phyloP scores from a whole-genome alignment of 2,113 vertebrate species.

The Maccullochella peelii region DNA sequence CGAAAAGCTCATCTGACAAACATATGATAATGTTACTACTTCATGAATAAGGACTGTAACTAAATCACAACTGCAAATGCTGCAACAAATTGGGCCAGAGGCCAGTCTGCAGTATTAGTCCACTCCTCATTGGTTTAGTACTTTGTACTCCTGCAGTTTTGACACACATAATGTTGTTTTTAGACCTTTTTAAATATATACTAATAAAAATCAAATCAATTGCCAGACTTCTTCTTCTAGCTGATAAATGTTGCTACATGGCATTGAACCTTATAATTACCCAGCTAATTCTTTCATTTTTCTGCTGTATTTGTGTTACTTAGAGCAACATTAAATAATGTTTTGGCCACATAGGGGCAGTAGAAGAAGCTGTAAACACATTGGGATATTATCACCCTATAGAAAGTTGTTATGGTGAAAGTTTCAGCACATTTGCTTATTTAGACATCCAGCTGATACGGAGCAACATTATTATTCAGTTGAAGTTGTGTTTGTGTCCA shows the following conservation, averaged over 20 bases:
- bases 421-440: neutral
- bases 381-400: neutral
- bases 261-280: neutral
- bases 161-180: neutral
- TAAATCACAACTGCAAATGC: neutral
- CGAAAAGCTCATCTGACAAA: neutral
- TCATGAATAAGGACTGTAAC: neutral
- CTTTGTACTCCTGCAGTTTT: neutral
- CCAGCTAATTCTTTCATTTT: neutral
- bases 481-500: neutral
- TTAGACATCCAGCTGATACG: neutral
- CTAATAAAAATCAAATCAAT: neutral
- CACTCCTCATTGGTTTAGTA: neutral
- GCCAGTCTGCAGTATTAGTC: neutral
- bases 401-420: neutral
- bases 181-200: no score
- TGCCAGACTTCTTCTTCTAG: neutral
- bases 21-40: neutral
- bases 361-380: slow-evolving; percentile 15
- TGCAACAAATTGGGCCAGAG: neutral
- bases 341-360: slow-evolving; percentile 10
- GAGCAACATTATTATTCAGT: neutral
- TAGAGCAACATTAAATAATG: neutral
- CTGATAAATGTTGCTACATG: neutral
- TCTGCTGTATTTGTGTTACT: neutral